Evolutionary conservation across 2,888 invertebrate genomes (phyloP), one percentile per base, ranked within the genome.

Genomic region (Apotomis turbidana): DNA sequence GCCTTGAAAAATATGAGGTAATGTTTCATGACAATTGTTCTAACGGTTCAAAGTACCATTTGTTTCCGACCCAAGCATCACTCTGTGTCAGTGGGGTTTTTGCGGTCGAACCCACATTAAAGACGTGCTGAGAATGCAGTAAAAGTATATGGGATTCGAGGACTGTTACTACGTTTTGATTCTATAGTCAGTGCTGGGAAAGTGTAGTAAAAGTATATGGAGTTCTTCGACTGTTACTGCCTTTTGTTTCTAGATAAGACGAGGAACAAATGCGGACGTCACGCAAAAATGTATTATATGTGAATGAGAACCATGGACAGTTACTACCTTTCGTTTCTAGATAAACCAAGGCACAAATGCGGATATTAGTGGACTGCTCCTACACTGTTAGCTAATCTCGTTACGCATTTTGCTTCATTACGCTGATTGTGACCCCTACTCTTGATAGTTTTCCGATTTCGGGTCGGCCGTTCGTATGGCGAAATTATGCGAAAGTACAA

Each of bases 81-180:
- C 82, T 84, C 83, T 77, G 75, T 76, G 85, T 86, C 87, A 83
- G 77, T 73, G 76, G 76, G 79, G 85, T 89, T 88, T 88, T 89
- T 89, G 87, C 76, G 83, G 82, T 76, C 78, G 58, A 72, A 70
- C 77, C 78, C 78, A 78, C 81, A 83, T 83, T 83, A 83, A 54
- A 10, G 46, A 8, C 13, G 12, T 55, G 9, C 63, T n/a, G 46
- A 36, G 36, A 66, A 46, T 54, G 55, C 8, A 57, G 66, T 46
- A 57, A 55, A 27, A 55, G 55, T 46, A 36, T 64, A 27, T 27
- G 52, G 36, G 15, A 13, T 46, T 66, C n/a, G 55, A 36, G 36
- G 41, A 46, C 36, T n/a, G 55, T 66, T 66, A 66, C 57, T 27
- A 55, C 66, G 46, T 66, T 79, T 80, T 73, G 70, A 74, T 60